Percentiles rank a stretch among this genome's conserved stretches.
Conservation (phyloP, 2,113 vertebrate species). For the Syngnathus scovelli region DNA sequence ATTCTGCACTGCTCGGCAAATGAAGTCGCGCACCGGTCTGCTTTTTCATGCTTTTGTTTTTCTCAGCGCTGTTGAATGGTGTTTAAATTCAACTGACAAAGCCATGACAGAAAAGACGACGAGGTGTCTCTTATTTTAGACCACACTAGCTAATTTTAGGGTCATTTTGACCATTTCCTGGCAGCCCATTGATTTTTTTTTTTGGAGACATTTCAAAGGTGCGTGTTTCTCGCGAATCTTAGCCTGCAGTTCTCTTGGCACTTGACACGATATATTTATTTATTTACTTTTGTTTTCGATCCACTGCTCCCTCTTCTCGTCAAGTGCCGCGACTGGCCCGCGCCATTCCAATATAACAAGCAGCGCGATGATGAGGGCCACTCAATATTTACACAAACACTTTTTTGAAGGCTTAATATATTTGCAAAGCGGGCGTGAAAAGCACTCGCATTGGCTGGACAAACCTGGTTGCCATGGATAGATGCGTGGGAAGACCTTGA, state of each 20-base stretch:
- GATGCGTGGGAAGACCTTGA: background rate
- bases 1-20: background rate
- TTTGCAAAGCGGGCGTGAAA: conserved; percentile 50
- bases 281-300: conserved; percentile 8
- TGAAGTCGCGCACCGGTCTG: background rate
- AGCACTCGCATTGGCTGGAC: conserved; percentile 15
- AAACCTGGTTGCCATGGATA: background rate
- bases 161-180: too few species aligned
- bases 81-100: too few species aligned
- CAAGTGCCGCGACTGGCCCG: conserved; percentile 31
- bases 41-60: background rate
- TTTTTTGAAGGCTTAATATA: conserved; percentile 33
- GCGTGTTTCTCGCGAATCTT: conserved; percentile 32
- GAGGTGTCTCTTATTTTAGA: too few species aligned
- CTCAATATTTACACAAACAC: conserved; percentile 20
- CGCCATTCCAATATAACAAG: conserved; percentile 36
- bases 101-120: too few species aligned
- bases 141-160: too few species aligned
- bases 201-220: conserved; percentile 17
- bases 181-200: too few species aligned
- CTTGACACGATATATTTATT: conserved; percentile 37
- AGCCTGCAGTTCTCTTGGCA: conserved; percentile 34
- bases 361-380: conserved; percentile 14
- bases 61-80: too few species aligned
- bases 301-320: conserved; percentile 10